Percentiles rank a stretch among this genome's conserved stretches.
Conservation (phyloP, 2,888 invertebrate genomes). For the Pristionchus exspectatus region DNA sequence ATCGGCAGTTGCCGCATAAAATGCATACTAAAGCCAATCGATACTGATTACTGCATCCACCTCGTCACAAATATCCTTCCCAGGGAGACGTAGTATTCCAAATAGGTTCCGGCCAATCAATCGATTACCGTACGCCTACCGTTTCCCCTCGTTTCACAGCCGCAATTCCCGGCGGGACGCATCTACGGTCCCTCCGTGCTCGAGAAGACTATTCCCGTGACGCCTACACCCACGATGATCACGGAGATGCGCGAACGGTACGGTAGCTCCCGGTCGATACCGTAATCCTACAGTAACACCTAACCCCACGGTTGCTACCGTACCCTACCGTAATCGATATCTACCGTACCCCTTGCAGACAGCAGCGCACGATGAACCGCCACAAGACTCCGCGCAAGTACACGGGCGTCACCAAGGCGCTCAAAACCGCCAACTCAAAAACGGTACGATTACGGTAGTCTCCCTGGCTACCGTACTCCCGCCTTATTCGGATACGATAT, state of each 20-base stretch:
- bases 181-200: not conserved
- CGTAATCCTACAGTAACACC: not conserved
- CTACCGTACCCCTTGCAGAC: not conserved
- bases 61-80: too few relatives aligned
- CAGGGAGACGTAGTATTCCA: too few relatives aligned
- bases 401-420: not conserved
- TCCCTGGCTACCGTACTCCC: too few relatives aligned
- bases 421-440: not conserved
- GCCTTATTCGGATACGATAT: not conserved
- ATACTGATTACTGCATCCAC: too few relatives aligned
- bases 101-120: not conserved
- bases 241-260: constrained; percentile 20
- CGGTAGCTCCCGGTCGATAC: not conserved
- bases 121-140: not conserved
- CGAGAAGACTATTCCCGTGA: not conserved
- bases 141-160: not conserved
- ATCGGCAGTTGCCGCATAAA: too few relatives aligned
- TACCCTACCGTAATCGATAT: not conserved
- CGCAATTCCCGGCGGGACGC: constrained; percentile 9
- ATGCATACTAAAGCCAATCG: too few relatives aligned
- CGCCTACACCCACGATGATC: not conserved
- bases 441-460: not conserved
- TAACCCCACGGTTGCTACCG: not conserved
- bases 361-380: not conserved
- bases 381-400: not conserved